Percentiles rank a stretch among this genome's conserved stretches.
These are phyloP conservation scores for Gambelia wislizenii DNA, from an alignment of 2,797 vertebrate genomes.

Conservation along the genomic window DNA sequence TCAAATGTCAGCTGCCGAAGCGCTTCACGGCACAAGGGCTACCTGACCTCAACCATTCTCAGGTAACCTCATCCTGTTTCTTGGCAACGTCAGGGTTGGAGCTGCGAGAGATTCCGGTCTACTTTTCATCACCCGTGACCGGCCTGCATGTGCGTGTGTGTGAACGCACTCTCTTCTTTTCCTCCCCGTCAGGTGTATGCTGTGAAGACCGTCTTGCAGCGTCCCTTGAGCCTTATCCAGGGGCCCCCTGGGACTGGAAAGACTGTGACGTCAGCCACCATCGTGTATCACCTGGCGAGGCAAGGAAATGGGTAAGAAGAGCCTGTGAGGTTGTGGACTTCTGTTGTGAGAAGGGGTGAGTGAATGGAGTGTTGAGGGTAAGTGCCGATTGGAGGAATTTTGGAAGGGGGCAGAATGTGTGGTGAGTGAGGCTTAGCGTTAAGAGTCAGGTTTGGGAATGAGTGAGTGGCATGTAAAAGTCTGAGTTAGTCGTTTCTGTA, in stretches of 20 bases:
- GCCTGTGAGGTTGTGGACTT: too few relatives aligned
- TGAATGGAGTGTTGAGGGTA: too few relatives aligned
- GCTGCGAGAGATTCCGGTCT: neutral
- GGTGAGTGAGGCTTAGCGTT: too few relatives aligned
- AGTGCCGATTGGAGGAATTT: too few relatives aligned
- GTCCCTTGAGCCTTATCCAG: constrained; percentile 97
- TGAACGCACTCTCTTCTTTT: neutral
- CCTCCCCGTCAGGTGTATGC: constrained; percentile 80
- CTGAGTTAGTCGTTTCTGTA: too few relatives aligned
- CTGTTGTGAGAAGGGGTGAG: too few relatives aligned
- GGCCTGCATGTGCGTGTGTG: accelerated
- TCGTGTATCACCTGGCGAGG: constrained; percentile 96
- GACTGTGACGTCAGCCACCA: constrained; percentile 97
- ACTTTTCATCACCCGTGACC: accelerated
- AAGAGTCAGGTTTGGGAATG: too few relatives aligned
- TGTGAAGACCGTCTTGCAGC: constrained; percentile 96
- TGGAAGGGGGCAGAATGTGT: too few relatives aligned
- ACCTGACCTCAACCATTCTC: constrained; percentile 99
- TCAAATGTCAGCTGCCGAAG: constrained; percentile 99
- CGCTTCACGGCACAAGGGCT: constrained; percentile 98
- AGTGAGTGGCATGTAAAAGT: too few relatives aligned
- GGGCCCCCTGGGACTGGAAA: constrained; percentile 97
- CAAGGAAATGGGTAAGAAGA: constrained; percentile 94
- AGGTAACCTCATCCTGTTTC: constrained; percentile 80
- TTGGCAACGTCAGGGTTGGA: accelerated